phyloP scores from a whole-genome alignment of 2,888 invertebrate species.

The Zaprionus obscuricornis region DNA sequence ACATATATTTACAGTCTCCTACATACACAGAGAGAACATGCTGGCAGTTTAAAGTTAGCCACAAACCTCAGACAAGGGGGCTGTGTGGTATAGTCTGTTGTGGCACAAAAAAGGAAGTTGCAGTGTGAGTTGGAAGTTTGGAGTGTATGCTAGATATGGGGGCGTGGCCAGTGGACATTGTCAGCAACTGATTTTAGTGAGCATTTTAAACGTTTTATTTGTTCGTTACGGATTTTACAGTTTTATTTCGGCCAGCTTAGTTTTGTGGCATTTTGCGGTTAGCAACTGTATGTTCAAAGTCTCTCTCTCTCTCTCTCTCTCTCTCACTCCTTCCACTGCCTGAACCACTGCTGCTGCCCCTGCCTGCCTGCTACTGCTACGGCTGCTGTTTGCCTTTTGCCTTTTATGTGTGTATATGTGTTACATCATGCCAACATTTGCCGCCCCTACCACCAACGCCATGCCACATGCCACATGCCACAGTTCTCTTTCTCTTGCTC shows the following conservation, averaged over 20 bases:
- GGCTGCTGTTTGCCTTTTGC: slow-evolving; percentile 36
- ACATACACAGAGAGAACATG: slow-evolving; percentile 25
- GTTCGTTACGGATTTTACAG: slow-evolving; percentile 57
- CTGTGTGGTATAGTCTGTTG: too few relatives aligned
- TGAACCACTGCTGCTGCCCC: background rate
- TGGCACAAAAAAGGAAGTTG: background rate
- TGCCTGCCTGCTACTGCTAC: slow-evolving; percentile 33
- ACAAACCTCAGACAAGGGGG: slow-evolving; percentile 59
- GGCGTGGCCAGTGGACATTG: slow-evolving; percentile 47
- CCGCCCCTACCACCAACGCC: too few relatives aligned
- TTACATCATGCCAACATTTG: slow-evolving; percentile 35
- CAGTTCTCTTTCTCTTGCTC: too few relatives aligned
- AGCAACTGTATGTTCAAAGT: slow-evolving; percentile 21
- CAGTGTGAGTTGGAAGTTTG: background rate
- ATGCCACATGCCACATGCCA: too few relatives aligned
- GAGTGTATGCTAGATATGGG: background rate
- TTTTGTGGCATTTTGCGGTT: slow-evolving; percentile 60
- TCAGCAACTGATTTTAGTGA: slow-evolving; percentile 75
- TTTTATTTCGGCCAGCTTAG: slow-evolving; percentile 66
- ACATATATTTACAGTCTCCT: slow-evolving; percentile 14
- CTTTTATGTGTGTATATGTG: slow-evolving; percentile 13
- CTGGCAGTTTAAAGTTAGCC: slow-evolving; percentile 70
- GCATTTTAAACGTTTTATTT: slow-evolving; percentile 75
- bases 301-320: slow-evolving; percentile 5
- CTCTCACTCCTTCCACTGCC: background rate